Percentiles rank a stretch among this genome's conserved stretches.
Evolutionary conservation across 1,140 invertebrate species (phyloP).

Genomic region (Papilio polyxenes): DNA sequence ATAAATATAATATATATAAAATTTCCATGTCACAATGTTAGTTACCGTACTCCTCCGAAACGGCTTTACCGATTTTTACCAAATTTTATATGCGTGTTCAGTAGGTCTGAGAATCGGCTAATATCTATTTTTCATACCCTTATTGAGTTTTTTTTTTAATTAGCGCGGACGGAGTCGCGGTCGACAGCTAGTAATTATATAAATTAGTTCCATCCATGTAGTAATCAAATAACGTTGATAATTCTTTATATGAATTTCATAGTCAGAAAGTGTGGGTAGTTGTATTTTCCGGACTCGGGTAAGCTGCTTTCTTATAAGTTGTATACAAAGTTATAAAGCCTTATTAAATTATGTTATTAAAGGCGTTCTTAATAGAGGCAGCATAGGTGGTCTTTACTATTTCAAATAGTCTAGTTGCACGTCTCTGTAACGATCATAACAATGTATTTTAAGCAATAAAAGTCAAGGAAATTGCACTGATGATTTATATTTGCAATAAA

Average conservation of each 20-base stretch:
- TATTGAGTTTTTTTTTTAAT: too few species aligned
- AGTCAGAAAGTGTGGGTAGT: too few species aligned
- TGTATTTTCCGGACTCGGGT: not conserved
- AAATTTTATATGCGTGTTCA: too few species aligned
- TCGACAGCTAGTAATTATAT: too few species aligned
- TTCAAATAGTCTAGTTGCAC: not conserved
- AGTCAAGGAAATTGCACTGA: conserved; percentile 13
- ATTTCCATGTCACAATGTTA: too few species aligned
- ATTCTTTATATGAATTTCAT: not conserved
- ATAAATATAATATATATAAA: not conserved
- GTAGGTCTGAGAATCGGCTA: too few species aligned
- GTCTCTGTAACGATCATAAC: not conserved
- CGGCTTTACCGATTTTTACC: too few species aligned
- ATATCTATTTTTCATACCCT: too few species aligned
- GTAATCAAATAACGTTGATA: not conserved
- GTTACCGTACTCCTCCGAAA: too few species aligned
- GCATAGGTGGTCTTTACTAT: not conserved
- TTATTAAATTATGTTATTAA: conserved; percentile 1
- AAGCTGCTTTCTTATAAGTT: not conserved
- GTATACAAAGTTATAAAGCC: not conserved
- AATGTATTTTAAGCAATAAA: conserved; percentile 11
- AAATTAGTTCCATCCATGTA: too few species aligned
- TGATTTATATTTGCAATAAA: conserved; percentile 18
- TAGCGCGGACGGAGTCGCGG: too few species aligned
- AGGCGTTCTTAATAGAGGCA: not conserved